Base-by-base conservation (phyloP, 2,888 invertebrate species). In the Philaethria dido region DNA sequence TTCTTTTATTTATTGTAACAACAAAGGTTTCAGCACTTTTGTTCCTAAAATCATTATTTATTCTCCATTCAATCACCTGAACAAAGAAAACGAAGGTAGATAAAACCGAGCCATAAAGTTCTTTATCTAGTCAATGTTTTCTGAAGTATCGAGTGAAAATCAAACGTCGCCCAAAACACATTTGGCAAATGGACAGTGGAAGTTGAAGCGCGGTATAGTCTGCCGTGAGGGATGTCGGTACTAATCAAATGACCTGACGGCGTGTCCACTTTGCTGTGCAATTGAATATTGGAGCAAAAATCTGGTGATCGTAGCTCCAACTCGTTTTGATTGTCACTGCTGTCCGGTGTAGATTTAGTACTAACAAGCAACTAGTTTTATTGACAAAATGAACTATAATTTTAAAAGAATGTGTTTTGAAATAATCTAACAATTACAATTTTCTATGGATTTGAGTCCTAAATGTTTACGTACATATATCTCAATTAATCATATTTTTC, bases 151-250 rank as follows among this genome's bases (percentile, higher is more conserved):
- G 52, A 47, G 52, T 55, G 60, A 36, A 68, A 69, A 66, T 61
- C 50, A 63, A 62, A 61, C 57, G 62, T 59, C 54, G 29, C 62
- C 62, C 85, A 74, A 79, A 83, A 79, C 76, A 80, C 79, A 81
- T 84, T 83, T 80, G 72, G 69, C 66, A 76, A 80, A 79, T 80
- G 75, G 79, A 76, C 75, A 78, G 75, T 75, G 78, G 78, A n/a
- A 76, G 73, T 72, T 57, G 70, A 68, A 69, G 68, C 64, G 63
- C 48, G 62, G 55, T 61, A 52, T 55, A 62, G 57, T 47, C 36
- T 60, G 67, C 66, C 69, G 69, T 62, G 39, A 48, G 68, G 70
- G 72, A 69, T n/a, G n/a, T n/a, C 67, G 42, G 63, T 62, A 72
- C 75, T 79, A 82, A 83, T 82, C 79, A 80, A 82, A 83, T 80